Percentiles rank a stretch among this genome's conserved stretches.
Conservation (phyloP, 2,113 vertebrate species). For the Ornithorhynchus anatinus region DNA sequence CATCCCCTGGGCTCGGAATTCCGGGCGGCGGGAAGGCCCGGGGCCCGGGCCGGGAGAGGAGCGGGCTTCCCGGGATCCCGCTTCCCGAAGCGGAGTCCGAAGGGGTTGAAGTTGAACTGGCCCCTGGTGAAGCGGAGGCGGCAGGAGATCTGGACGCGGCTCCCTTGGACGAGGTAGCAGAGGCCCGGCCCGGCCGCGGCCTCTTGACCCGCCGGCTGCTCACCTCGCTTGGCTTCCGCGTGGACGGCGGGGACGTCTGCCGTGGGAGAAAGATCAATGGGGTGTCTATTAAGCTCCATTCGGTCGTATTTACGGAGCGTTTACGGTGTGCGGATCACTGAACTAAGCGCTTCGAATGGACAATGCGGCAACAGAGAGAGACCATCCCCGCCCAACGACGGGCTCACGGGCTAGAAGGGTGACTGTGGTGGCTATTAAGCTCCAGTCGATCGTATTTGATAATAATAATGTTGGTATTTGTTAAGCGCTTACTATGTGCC, state of each 20-base stretch:
- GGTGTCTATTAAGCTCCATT: no score
- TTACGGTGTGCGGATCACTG: no score
- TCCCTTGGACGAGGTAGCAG: conserved; percentile 70
- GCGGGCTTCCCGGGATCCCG: conserved; percentile 34
- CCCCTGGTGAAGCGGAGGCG: conserved; percentile 63
- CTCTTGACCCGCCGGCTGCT: background rate
- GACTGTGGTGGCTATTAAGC: no score
- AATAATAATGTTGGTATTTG: no score
- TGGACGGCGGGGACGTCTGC: conserved; percentile 33
- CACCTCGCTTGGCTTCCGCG: background rate
- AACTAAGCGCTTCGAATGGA: no score
- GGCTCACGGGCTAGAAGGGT: no score
- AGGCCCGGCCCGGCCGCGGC: conserved; percentile 47
- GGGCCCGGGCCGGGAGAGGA: background rate
- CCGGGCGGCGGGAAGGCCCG: conserved; percentile 33
- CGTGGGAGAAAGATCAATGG: background rate
- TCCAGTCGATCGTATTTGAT: no score
- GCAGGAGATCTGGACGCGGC: conserved; percentile 65
- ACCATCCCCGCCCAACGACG: no score
- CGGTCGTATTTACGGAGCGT: no score
- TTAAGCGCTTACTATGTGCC: no score
- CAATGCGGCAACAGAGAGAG: no score
- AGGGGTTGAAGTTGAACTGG: conserved; percentile 79
- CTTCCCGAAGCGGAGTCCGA: conserved; percentile 77
- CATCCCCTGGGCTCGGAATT: conserved; percentile 46